Evolutionary conservation across 2,797 vertebrate species (phyloP).

Genomic region (Eulemur coronatus): DNA sequence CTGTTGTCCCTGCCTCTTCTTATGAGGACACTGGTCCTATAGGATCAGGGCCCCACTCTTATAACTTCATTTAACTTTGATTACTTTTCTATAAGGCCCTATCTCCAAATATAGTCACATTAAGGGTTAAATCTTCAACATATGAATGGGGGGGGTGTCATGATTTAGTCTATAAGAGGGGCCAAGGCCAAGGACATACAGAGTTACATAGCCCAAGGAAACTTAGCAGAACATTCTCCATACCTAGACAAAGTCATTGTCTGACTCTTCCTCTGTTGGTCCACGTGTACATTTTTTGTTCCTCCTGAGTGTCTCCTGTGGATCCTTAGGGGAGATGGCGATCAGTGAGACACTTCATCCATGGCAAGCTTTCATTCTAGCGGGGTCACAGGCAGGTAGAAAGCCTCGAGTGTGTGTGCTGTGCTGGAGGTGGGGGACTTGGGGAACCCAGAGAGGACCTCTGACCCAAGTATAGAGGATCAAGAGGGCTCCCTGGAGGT

Average conservation of each 20-base stretch:
- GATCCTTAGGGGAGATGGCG: neutral
- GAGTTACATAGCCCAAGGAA: neutral
- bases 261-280: neutral
- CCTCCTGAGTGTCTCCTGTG: neutral
- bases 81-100: neutral
- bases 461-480: neutral
- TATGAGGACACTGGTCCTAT: neutral
- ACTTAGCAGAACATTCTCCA: neutral
- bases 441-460: neutral
- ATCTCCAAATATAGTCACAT: neutral
- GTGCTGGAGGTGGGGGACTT: neutral
- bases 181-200: neutral
- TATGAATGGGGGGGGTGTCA: neutral
- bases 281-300: neutral
- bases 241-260: neutral
- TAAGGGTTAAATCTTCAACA: neutral
- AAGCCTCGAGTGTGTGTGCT: neutral
- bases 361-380: neutral
- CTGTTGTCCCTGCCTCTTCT: neutral
- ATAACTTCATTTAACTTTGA: neutral
- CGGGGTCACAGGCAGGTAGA: neutral
- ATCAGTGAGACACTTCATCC: neutral
- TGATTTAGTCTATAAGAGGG: neutral
- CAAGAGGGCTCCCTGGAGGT: neutral
- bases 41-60: neutral